These are phyloP conservation scores for Oxygymnocypris stewartii DNA, from an alignment of 2,113 vertebrate species.

Conservation along the genomic window DNA sequence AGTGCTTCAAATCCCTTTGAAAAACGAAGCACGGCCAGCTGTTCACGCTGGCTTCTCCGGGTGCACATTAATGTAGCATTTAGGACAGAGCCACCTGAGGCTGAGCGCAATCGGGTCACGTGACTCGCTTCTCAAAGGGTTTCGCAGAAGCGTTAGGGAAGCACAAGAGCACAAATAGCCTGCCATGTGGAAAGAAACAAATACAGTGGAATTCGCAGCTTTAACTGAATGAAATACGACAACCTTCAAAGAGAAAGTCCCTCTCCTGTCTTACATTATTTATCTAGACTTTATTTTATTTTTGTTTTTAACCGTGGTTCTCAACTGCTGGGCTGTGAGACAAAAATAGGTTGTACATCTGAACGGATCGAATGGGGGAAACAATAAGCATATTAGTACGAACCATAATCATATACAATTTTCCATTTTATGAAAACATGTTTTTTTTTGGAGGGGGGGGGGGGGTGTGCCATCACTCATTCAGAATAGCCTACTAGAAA, in stretches of 20 bases:
- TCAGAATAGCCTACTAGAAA: background rate
- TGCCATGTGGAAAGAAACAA: conserved; percentile 58
- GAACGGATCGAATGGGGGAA: too few species aligned
- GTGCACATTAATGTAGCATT: conserved; percentile 55
- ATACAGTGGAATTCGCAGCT: conserved; percentile 69
- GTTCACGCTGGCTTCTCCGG: conserved; percentile 32
- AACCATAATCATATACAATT: too few species aligned
- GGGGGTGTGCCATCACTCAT: background rate
- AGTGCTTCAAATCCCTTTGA: conserved; percentile 73
- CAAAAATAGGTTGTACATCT: background rate
- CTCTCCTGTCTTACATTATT: background rate
- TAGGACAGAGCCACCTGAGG: conserved; percentile 57
- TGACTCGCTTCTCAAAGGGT: conserved; percentile 67
- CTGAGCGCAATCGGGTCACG: conserved; percentile 63
- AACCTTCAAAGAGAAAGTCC: conserved; percentile 57
- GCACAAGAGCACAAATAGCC: conserved; percentile 65
- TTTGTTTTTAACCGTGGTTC: background rate
- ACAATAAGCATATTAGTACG: too few species aligned
- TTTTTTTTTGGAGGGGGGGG: too few species aligned
- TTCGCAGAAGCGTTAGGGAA: conserved; percentile 61
- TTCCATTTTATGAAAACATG: too few species aligned
- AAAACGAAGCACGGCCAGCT: conserved; percentile 69
- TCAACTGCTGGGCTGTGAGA: background rate
- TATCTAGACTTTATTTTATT: background rate
- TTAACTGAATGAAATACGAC: conserved; percentile 79